A percentile compares a stretch with the other conserved stretches of the same genome.
phyloP scores from a whole-genome alignment of 2,797 vertebrate species.

The Melanotaenia pygmaea region DNA sequence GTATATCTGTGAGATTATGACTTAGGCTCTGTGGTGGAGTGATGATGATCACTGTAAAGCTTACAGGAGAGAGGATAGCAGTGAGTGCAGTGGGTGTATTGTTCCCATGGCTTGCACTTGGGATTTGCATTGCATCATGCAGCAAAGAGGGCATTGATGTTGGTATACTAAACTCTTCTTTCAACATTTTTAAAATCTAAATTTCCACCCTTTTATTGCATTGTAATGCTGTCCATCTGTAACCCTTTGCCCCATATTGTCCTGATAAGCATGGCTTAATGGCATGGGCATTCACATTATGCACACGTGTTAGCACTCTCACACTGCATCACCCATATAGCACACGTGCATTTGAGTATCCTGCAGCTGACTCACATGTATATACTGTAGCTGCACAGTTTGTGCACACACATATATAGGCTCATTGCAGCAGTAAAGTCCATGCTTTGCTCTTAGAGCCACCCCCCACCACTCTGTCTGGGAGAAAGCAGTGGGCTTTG shows the following conservation, averaged over 20 bases:
- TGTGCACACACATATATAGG: slow-evolving; percentile 24
- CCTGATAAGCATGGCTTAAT: slow-evolving; percentile 46
- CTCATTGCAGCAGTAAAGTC: slow-evolving; percentile 49
- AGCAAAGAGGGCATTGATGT: slow-evolving; percentile 20
- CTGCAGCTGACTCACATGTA: slow-evolving; percentile 49
- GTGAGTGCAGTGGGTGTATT: slow-evolving; percentile 55
- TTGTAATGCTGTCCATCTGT: slow-evolving; percentile 31
- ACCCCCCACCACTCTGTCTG: slow-evolving; percentile 70
- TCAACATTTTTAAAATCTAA: slow-evolving; percentile 10
- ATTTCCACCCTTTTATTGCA: slow-evolving; percentile 31
- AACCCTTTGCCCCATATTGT: slow-evolving; percentile 55
- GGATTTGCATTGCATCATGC: slow-evolving; percentile 67
- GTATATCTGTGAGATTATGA: slow-evolving; percentile 59
- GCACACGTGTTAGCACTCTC: slow-evolving; percentile 49
- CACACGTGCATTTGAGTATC: slow-evolving; percentile 51
- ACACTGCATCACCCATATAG: slow-evolving; percentile 48
- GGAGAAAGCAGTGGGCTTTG: slow-evolving; percentile 79
- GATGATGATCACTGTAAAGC: slow-evolving; percentile 53
- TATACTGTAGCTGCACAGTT: slow-evolving; percentile 21
- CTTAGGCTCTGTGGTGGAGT: slow-evolving; percentile 47
- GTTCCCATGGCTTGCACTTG: slow-evolving; percentile 65
- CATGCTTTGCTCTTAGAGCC: slow-evolving; percentile 59
- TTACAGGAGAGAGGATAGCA: slow-evolving; percentile 41
- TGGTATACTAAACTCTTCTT: slow-evolving; percentile 17
- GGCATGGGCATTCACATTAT: slow-evolving; percentile 57